phyloP scores from a whole-genome alignment of 2,888 invertebrate genomes.

The Ophonus ardosiacus region DNA sequence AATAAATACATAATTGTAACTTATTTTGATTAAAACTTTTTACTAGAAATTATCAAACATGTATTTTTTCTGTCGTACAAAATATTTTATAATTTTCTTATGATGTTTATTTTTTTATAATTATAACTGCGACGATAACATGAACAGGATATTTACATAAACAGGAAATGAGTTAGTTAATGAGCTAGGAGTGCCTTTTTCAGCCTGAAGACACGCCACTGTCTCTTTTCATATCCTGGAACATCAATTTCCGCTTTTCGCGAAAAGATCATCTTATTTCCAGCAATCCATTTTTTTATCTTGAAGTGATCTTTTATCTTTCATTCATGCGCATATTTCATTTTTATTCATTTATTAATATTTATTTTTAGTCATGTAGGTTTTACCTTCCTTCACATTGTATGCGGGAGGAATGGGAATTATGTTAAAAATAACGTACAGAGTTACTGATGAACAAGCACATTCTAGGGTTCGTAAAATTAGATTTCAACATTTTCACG shows the following conservation, averaged over 20 bases:
- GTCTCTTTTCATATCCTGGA: slow-evolving; percentile 22
- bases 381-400: too few species aligned
- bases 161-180: slow-evolving; percentile 12
- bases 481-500: too few species aligned
- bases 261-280: slow-evolving; percentile 22
- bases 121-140: neutral
- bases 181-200: neutral
- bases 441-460: too few species aligned
- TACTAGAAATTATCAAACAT: too few species aligned
- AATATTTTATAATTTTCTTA: too few species aligned
- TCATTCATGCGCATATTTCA: slow-evolving; percentile 18
- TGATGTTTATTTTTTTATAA: neutral
- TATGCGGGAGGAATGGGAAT: too few species aligned
- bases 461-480: too few species aligned
- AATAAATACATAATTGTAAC: too few species aligned
- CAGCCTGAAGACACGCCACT: neutral
- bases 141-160: neutral
- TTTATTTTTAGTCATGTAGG: neutral
- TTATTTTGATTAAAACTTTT: too few species aligned
- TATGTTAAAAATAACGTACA: too few species aligned
- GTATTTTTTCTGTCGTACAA: too few species aligned
- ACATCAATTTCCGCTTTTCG: slow-evolving; percentile 32
- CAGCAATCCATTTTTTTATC: slow-evolving; percentile 34
- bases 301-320: slow-evolving; percentile 24
- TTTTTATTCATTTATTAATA: slow-evolving; percentile 4